Evolutionary conservation across 2,113 vertebrate genomes (phyloP).

Genomic region (Platysteira castanea): DNA sequence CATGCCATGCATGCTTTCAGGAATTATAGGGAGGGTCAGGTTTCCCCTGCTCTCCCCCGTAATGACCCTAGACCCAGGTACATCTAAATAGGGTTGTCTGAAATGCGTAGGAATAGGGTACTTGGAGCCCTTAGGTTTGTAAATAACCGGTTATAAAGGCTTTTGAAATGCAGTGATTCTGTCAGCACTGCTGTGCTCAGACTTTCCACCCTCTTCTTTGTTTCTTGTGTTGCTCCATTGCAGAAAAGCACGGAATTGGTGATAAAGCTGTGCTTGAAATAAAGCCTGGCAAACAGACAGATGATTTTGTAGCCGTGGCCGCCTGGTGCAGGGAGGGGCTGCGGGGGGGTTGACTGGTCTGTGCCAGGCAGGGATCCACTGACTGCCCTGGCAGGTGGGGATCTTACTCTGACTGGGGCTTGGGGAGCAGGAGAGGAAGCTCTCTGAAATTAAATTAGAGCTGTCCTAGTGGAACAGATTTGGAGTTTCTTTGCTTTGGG

Average conservation of each 20-base stretch:
- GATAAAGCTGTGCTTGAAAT: neutral
- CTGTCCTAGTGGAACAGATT: neutral
- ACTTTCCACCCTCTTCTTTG: neutral
- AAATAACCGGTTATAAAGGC: neutral
- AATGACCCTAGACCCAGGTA: neutral
- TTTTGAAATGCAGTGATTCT: neutral
- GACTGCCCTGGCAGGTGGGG: neutral
- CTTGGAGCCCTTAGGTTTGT: neutral
- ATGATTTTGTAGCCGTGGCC: neutral
- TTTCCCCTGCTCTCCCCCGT: neutral
- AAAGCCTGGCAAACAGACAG: neutral
- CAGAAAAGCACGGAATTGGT: neutral
- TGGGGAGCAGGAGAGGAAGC: neutral
- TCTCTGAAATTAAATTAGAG: neutral
- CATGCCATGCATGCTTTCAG: neutral
- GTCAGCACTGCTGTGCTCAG: neutral
- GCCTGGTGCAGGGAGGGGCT: neutral
- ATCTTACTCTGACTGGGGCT: neutral
- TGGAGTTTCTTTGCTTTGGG: neutral
- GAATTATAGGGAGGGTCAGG: neutral
- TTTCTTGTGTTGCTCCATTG: neutral
- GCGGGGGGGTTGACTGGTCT: accelerated
- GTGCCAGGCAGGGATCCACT: neutral
- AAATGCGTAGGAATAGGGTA: neutral
- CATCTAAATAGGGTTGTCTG: neutral